Percentiles rank a stretch among this genome's conserved stretches.
Conservation (phyloP, 2,888 invertebrate genomes). For the Caradrina clavipalpis region DNA sequence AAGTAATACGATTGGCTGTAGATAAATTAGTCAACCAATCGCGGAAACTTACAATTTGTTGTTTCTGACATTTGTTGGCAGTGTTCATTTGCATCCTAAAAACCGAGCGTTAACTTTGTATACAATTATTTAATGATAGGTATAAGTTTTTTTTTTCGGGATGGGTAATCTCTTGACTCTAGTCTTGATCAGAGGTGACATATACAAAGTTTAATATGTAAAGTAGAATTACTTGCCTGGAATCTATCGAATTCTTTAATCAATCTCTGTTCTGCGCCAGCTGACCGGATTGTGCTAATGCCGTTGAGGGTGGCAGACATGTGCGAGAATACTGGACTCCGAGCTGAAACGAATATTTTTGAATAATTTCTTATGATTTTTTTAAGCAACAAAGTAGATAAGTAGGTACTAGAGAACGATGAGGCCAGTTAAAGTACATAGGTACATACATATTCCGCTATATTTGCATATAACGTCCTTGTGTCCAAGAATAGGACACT, state of each 20-base stretch:
- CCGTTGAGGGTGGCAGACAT: constrained; percentile 97
- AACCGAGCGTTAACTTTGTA: too few species aligned
- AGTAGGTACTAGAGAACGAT: background rate
- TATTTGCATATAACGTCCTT: background rate
- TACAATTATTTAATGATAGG: too few species aligned
- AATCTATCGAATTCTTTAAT: constrained; percentile 94
- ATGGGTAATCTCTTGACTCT: too few species aligned
- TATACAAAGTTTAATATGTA: background rate
- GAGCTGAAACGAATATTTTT: constrained; percentile 88
- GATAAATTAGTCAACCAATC: too few species aligned
- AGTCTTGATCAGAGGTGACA: too few species aligned
- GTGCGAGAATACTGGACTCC: constrained; percentile 98
- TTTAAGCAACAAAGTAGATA: background rate
- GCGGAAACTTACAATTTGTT: too few species aligned
- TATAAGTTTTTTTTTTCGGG: too few species aligned
- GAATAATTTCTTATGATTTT: background rate
- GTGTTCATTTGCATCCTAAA: too few species aligned
- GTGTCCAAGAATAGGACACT: background rate
- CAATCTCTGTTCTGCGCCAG: constrained; percentile 94
- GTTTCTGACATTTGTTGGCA: too few species aligned
- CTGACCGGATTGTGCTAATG: constrained; percentile 96
- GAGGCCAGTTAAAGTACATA: background rate
- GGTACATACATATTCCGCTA: background rate
- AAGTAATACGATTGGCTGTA: too few species aligned
- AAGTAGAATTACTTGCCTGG: constrained; percentile 87